These are phyloP conservation scores for Merluccius polli DNA, from an alignment of 2,797 vertebrate genomes.

Conservation along the genomic window DNA sequence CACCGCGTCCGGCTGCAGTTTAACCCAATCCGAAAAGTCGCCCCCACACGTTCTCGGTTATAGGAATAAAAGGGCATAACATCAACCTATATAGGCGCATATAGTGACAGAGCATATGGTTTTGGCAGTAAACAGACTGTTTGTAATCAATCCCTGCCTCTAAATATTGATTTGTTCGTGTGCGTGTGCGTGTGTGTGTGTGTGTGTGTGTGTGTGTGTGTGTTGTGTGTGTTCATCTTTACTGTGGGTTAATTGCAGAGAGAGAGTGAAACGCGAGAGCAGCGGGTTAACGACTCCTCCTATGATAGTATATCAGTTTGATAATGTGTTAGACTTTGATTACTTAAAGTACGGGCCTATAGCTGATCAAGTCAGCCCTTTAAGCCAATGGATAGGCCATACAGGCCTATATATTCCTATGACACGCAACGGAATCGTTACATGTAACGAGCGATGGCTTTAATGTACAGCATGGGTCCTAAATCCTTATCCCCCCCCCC, in stretches of 20 bases:
- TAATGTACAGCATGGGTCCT: background rate
- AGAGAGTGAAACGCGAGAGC: background rate
- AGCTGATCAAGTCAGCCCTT: background rate
- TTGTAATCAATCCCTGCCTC: background rate
- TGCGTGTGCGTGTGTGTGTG: slow-evolving; percentile 3
- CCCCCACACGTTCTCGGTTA: too few species aligned
- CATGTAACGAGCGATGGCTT: background rate
- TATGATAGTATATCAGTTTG: background rate
- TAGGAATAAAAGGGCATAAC: too few species aligned
- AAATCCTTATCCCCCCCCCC: background rate
- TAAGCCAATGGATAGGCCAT: background rate
- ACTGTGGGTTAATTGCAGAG: background rate
- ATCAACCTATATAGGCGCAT: background rate
- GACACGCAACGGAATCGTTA: background rate
- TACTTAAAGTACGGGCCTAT: background rate
- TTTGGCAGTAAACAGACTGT: background rate
- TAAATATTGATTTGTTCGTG: slow-evolving; percentile 4
- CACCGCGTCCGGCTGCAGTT: too few species aligned
- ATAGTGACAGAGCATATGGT: background rate
- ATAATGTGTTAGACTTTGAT: background rate
- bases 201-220: slow-evolving; percentile 13
- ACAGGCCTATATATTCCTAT: background rate
- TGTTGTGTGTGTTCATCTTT: background rate
- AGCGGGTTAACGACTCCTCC: background rate
- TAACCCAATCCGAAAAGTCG: background rate